Base-by-base conservation (phyloP, 1,140 invertebrate species). In the Hyposmocoma kahamanoa region DNA sequence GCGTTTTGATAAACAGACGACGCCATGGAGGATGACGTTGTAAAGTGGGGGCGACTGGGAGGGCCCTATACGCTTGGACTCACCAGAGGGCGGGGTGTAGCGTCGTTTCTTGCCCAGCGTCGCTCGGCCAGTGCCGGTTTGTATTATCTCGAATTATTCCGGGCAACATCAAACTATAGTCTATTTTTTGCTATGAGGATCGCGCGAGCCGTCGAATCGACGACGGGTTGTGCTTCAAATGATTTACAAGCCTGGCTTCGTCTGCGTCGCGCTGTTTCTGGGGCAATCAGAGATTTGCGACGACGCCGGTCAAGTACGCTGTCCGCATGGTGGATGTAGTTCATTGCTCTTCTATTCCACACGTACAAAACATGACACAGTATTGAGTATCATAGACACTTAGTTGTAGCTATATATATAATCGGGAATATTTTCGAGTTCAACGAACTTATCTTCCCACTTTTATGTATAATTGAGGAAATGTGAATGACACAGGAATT, bases 291-390 rank as follows among this genome's bases (percentile, higher is more conserved):
- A 68, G 66, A 72, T 69, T 74, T 62, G 67, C 72, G 61, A 67
- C 56, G 26, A 49, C 36, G 44, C 43, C 6, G 43, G 45, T 30
- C 28, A 19, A 21, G 24, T 22, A 45, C 42, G 52, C n/a, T n/a
- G n/a, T n/a, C n/a, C n/a, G n/a, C n/a, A n/a, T n/a, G n/a, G n/a
- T n/a, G n/a, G n/a, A n/a, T n/a, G n/a, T n/a, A n/a, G 78, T 73
- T 79, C 78, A 71, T 67, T 65, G 78, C 62, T 68, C 74, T 46
- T n/a, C n/a, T n/a, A n/a, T n/a, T n/a, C n/a, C n/a, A n/a, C n/a
- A n/a, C n/a, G n/a, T n/a, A n/a, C n/a, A n/a, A n/a, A n/a, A n/a
- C n/a, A n/a, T n/a, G n/a, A n/a, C n/a, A n/a, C n/a, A n/a, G n/a
- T n/a, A n/a, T n/a, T n/a, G n/a, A n/a, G n/a, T n/a, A n/a, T n/a